Evolutionary conservation across 2,113 vertebrate genomes (phyloP).

Genomic region (Dolichotis patagonum): DNA sequence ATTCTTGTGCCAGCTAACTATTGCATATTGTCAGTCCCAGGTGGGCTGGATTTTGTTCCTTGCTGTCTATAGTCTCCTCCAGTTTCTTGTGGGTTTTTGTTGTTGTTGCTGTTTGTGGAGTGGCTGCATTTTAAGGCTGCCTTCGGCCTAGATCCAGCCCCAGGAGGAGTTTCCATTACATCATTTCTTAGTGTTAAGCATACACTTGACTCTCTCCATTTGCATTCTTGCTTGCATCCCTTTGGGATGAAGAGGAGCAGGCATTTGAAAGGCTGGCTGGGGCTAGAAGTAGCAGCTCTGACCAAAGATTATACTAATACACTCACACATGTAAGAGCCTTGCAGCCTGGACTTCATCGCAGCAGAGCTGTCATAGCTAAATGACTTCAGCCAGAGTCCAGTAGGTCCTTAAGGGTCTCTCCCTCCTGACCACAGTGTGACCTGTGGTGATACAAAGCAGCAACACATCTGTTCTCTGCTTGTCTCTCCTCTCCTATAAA

Average conservation of each 20-base stretch:
- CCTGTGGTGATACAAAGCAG: not conserved
- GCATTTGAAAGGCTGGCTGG: not conserved
- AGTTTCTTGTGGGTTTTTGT: not conserved
- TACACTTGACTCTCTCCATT: not conserved
- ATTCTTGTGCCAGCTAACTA: not conserved
- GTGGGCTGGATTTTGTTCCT: not conserved
- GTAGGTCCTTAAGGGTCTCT: not conserved
- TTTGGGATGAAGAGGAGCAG: not conserved
- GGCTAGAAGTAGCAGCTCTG: not conserved
- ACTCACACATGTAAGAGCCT: not conserved
- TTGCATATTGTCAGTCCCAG: not conserved
- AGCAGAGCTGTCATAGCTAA: not conserved
- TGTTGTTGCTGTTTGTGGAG: not conserved
- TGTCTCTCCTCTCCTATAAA: not conserved
- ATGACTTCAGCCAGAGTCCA: not conserved
- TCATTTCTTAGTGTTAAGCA: not conserved
- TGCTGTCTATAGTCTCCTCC: not conserved
- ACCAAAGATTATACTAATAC: not conserved
- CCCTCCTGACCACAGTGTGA: not conserved
- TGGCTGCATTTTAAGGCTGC: not conserved
- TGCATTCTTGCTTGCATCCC: not conserved
- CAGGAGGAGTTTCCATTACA: not conserved
- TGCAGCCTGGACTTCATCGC: not conserved
- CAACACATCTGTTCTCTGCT: not conserved
- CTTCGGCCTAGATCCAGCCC: not conserved